A percentile compares a stretch with the other conserved stretches of the same genome.
Evolutionary conservation across 2,888 invertebrate species (phyloP).

Genomic region (Odontocolon sp.): DNA sequence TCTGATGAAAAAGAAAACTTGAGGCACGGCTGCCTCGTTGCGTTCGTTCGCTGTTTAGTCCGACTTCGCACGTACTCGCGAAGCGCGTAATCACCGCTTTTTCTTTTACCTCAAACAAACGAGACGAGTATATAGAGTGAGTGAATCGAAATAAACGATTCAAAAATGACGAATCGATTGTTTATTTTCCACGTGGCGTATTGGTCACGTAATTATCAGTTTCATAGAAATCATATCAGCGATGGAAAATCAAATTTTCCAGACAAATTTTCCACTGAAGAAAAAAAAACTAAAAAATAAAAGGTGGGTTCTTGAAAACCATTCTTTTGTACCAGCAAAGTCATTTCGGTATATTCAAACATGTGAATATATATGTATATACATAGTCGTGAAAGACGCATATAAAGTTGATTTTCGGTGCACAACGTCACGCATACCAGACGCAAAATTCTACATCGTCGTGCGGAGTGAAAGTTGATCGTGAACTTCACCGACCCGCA

Average conservation of each 20-base stretch:
- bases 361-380: background rate
- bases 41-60: slow-evolving; percentile 38
- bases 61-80: slow-evolving; percentile 51
- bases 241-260: background rate
- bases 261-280: too few relatives aligned
- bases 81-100: slow-evolving; percentile 48
- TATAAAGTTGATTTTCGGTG: slow-evolving; percentile 25
- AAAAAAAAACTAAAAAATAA: background rate
- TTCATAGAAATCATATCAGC: background rate
- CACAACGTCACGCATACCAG: slow-evolving; percentile 67
- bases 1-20: background rate
- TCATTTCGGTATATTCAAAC: background rate
- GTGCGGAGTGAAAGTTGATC: slow-evolving; percentile 78
- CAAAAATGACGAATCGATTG: background rate
- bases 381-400: background rate
- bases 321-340: too few relatives aligned
- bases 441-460: slow-evolving; percentile 51
- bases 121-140: slow-evolving; percentile 5
- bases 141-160: background rate
- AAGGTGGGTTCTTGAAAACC: too few relatives aligned
- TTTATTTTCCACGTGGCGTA: background rate
- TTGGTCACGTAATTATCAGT: slow-evolving; percentile 19
- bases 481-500: slow-evolving; percentile 73
- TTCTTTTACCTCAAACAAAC: slow-evolving; percentile 51
- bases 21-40: slow-evolving; percentile 34